These are phyloP conservation scores for Musca vetustissima DNA, from an alignment of 1,140 invertebrate species.

Conservation along the genomic window DNA sequence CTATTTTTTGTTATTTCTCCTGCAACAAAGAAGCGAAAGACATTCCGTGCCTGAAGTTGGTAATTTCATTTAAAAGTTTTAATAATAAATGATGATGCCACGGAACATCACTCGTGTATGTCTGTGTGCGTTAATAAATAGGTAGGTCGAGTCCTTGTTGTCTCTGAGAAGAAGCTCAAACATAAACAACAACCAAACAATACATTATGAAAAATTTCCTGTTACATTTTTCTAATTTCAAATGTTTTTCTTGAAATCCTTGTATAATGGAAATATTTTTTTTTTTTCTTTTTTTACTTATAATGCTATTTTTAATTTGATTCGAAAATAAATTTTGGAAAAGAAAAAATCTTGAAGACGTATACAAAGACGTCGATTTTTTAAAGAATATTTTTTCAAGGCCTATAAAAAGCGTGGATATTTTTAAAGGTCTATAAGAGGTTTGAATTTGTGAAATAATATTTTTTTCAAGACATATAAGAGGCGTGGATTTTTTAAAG, in stretches of 20 bases:
- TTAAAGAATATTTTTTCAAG: too few species aligned
- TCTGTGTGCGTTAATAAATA: not conserved
- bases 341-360: too few species aligned
- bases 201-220: constrained; percentile 1
- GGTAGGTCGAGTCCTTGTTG: too few species aligned
- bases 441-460: too few species aligned
- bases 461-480: too few species aligned
- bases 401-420: too few species aligned
- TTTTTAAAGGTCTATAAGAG: too few species aligned
- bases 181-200: constrained; percentile 1
- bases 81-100: constrained; percentile 13
- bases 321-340: too few species aligned
- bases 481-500: too few species aligned
- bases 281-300: too few species aligned
- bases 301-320: too few species aligned
- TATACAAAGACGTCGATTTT: too few species aligned
- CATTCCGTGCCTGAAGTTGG: constrained; percentile 10
- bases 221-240: not conserved
- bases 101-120: not conserved
- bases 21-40: not conserved
- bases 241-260: not conserved
- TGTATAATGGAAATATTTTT: not conserved
- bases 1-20: not conserved
- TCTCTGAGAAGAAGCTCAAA: not conserved
- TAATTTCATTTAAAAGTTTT: constrained; percentile 19